These are phyloP conservation scores for Physocephala rufipes DNA, from an alignment of 2,888 invertebrate species.

Conservation along the genomic window DNA sequence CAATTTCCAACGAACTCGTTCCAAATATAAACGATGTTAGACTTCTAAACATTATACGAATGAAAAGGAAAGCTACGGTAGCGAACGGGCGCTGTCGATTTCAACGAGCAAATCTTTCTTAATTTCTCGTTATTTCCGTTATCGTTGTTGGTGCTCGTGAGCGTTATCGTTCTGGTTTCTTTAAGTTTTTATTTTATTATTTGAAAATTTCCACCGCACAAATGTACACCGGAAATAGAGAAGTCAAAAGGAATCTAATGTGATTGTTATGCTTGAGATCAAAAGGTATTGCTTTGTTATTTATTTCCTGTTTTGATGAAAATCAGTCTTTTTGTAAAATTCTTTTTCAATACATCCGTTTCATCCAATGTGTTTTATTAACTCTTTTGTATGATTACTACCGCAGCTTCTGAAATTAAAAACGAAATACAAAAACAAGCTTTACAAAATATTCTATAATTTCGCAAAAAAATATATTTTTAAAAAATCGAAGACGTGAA, in stretches of 20 bases:
- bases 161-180: not conserved
- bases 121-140: slow-evolving; percentile 7
- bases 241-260: slow-evolving; percentile 4
- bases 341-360: too few species aligned
- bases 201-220: not conserved
- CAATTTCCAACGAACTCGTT: slow-evolving; percentile 59
- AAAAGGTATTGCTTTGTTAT: too few species aligned
- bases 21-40: slow-evolving; percentile 70
- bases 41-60: slow-evolving; percentile 70
- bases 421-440: too few species aligned
- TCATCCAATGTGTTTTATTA: too few species aligned
- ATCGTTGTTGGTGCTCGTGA: not conserved
- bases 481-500: too few species aligned
- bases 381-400: too few species aligned
- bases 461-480: too few species aligned
- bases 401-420: too few species aligned
- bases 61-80: slow-evolving; percentile 25
- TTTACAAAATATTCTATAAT: too few species aligned
- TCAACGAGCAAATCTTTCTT: not conserved
- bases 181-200: not conserved
- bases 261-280: slow-evolving; percentile 18
- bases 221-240: not conserved
- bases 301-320: too few species aligned
- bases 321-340: too few species aligned
- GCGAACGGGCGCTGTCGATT: slow-evolving; percentile 11